Evolutionary conservation across 2,888 invertebrate genomes (phyloP).

Genomic region (Cheilosia pagana): DNA sequence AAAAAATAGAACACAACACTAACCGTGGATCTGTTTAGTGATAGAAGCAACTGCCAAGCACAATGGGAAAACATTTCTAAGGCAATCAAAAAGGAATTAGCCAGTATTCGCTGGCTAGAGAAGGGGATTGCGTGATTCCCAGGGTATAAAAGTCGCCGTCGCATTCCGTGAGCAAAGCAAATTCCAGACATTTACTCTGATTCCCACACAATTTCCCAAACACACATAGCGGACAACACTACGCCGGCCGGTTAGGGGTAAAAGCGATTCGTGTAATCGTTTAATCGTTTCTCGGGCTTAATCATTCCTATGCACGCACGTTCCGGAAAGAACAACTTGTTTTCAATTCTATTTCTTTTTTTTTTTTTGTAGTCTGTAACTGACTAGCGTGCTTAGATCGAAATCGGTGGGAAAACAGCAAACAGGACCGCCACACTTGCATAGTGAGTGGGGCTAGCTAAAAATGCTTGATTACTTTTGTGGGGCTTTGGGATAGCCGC

Average conservation of each 20-base stretch:
- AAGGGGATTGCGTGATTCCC: conserved; percentile 65
- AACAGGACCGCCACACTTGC: conserved; percentile 11
- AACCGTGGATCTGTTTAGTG: not conserved
- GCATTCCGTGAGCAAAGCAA: conserved; percentile 34
- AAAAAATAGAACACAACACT: conserved; percentile 34
- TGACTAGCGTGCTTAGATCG: conserved; percentile 54
- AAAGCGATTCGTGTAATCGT: conserved; percentile 56
- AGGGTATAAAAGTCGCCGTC: conserved; percentile 32
- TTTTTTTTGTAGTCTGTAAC: conserved; percentile 8
- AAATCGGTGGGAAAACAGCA: conserved; percentile 42
- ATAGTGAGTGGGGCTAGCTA: not conserved
- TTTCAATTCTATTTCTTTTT: conserved; percentile 15
- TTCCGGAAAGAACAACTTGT: conserved; percentile 52
- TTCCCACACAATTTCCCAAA: conserved; percentile 25
- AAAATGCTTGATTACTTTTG: conserved; percentile 42
- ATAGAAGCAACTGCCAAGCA: conserved; percentile 39
- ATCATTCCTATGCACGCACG: conserved; percentile 67
- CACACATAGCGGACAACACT: conserved; percentile 18
- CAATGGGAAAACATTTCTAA: conserved; percentile 63
- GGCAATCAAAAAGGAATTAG: conserved; percentile 74
- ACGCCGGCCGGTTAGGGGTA: conserved; percentile 11
- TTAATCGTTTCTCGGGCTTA: conserved; percentile 65
- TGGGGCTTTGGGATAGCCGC: conserved; percentile 15
- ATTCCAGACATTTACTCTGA: conserved; percentile 63
- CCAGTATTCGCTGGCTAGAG: conserved; percentile 50